These are phyloP conservation scores for Zosterops borbonicus DNA, from an alignment of 2,113 vertebrate genomes.

Conservation along the genomic window DNA sequence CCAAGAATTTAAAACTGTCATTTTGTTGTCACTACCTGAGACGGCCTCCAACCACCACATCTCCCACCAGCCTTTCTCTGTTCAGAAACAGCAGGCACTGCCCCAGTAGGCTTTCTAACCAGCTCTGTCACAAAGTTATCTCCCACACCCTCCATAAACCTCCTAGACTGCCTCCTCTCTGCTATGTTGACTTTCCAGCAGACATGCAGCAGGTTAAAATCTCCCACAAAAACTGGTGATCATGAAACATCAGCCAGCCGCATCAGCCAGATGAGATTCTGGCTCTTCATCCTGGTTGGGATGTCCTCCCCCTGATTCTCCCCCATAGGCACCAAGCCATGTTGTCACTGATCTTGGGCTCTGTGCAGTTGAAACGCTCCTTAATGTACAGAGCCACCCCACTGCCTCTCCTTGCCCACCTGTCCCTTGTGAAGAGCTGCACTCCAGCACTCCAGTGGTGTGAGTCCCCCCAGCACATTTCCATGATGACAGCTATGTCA, in stretches of 20 bases:
- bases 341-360: not conserved
- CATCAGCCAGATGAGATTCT: too few species aligned
- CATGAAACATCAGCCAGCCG: not conserved
- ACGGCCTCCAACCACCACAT: accelerated
- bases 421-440: not conserved
- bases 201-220: not conserved
- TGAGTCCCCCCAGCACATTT: not conserved
- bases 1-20: not conserved
- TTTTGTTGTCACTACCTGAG: not conserved
- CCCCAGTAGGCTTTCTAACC: not conserved
- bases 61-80: not conserved
- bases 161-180: not conserved
- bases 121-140: not conserved
- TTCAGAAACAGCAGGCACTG: not conserved
- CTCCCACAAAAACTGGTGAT: not conserved
- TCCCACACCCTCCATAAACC: not conserved
- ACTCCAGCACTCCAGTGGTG: not conserved
- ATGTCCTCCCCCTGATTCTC: not conserved
- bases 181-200: not conserved
- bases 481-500: not conserved
- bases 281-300: not conserved
- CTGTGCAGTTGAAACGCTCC: accelerated
- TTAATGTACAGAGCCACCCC: not conserved
- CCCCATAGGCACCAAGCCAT: accelerated
- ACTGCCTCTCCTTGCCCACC: not conserved